Base-by-base conservation (phyloP, 2,797 vertebrate genomes). In the Lithobates pipiens region DNA sequence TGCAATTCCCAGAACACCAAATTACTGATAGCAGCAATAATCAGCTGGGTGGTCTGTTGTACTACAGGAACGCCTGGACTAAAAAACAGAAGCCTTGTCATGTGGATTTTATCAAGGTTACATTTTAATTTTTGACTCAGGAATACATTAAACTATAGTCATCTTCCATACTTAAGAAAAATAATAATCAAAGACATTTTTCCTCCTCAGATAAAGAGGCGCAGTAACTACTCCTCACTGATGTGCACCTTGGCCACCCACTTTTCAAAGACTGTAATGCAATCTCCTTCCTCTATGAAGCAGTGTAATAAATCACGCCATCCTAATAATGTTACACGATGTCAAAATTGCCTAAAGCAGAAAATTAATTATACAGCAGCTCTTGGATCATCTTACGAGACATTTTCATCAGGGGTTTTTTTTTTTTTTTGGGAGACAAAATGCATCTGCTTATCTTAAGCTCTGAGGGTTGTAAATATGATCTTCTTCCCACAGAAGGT, bases 291-390 rank as follows among this genome's bases (percentile, higher is more conserved):
- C 57, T 73, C 27, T 32, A 63, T 5, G 50, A 44, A 25, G 50
- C 32, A 21, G 50, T 39, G 44, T 65, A 75, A 85, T 85, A 75
- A 80, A 85, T 85, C 84, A 80, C 46, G 73, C 69, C 25, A 50
- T 85, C 42, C 34, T 85, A 85, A 85, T 85, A 78, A 65, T 36
- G 77, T 85, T 85, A 73, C 77, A 80, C 70, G 32, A 75, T 68
- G 77, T 85, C 76, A 85, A 68, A 74, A 79, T 50, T 39, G 83
- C 69, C 69, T 74, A 63, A 63, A 85, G 76, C 70, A 80, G 77
- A 80, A 85, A 85, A 85, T 85, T 74, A 85, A 80, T 80, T 75
- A 74, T 79, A 80, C 32, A 46, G 25, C 25, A 15, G 54, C 50
- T 63, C 77, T 15, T 18, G 46, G 39, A 85, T 42, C 39, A 3